Evolutionary conservation across 2,113 vertebrate species (phyloP).

Genomic region (Trichomycterus rosablanca): DNA sequence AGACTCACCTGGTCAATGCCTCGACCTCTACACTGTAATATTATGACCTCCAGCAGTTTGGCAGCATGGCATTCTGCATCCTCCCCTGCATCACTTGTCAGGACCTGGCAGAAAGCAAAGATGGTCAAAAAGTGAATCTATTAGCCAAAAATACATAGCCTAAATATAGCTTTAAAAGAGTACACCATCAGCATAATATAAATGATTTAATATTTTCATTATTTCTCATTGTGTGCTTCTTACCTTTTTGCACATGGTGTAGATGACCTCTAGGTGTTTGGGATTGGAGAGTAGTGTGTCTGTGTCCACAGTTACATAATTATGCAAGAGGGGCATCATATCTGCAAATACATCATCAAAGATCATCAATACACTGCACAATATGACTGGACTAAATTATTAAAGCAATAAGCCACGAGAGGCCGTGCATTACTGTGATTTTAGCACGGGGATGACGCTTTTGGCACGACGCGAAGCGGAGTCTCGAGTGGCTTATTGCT

Average conservation of each 20-base stretch:
- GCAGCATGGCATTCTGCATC: constrained; percentile 94
- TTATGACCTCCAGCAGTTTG: constrained; percentile 92
- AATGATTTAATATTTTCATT: too few species aligned
- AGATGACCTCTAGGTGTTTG: constrained; percentile 93
- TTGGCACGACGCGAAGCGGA: too few species aligned
- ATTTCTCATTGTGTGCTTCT: constrained; percentile 27
- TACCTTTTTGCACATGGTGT: constrained; percentile 97
- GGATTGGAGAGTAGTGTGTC: constrained; percentile 85
- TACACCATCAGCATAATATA: too few species aligned
- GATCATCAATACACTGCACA: too few species aligned
- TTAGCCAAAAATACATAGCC: neutral
- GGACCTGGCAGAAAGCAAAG: constrained; percentile 66
- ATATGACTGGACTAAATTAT: too few species aligned
- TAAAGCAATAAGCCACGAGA: too few species aligned
- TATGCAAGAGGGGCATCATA: constrained; percentile 98
- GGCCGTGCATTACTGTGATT: too few species aligned
- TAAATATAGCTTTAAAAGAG: neutral
- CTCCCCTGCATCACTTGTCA: constrained; percentile 86
- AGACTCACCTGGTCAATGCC: constrained; percentile 93
- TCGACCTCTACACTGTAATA: constrained; percentile 89
- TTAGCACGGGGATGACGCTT: too few species aligned
- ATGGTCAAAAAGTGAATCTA: neutral
- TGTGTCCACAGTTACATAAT: constrained; percentile 96
- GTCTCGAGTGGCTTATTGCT: too few species aligned
- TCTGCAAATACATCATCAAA: constrained; percentile 68